Conservation (phyloP, 1,140 invertebrate genomes). For the Araneus ventricosus region DNA sequence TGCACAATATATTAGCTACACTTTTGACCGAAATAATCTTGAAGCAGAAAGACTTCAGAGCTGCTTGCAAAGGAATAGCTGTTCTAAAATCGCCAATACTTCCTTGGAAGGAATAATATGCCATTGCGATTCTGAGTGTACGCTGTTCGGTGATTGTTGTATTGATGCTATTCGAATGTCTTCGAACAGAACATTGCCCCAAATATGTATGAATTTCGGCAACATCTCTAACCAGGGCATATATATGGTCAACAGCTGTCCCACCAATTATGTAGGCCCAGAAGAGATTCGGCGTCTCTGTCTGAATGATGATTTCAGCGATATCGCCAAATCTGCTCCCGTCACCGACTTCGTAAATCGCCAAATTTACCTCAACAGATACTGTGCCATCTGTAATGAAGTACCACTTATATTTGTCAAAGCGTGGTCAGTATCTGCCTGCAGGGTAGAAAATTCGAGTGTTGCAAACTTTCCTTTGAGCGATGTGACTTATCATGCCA, state of each 20-base stretch:
- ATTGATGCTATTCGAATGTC: background rate
- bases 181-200: background rate
- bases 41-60: background rate
- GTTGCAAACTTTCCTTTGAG: background rate
- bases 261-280: background rate
- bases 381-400: slow-evolving; percentile 83
- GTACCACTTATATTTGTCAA: background rate
- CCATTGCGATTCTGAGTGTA: slow-evolving; percentile 26
- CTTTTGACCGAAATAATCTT: background rate
- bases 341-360: slow-evolving; percentile 80
- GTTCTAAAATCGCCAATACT: background rate
- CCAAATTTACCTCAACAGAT: slow-evolving; percentile 82
- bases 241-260: slow-evolving; percentile 17
- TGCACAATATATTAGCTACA: background rate
- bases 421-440: background rate
- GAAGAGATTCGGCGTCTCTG: slow-evolving; percentile 31
- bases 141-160: slow-evolving; percentile 33
- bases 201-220: background rate
- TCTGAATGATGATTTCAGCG: slow-evolving; percentile 72
- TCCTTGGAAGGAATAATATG: background rate
- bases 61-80: background rate
- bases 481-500: background rate
- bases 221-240: background rate
- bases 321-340: slow-evolving; percentile 80
- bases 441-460: background rate